A percentile compares a stretch with the other conserved stretches of the same genome.
These are phyloP conservation scores for Lordiphosa mommai DNA, from an alignment of 1,140 invertebrate genomes.

Conservation along the genomic window DNA sequence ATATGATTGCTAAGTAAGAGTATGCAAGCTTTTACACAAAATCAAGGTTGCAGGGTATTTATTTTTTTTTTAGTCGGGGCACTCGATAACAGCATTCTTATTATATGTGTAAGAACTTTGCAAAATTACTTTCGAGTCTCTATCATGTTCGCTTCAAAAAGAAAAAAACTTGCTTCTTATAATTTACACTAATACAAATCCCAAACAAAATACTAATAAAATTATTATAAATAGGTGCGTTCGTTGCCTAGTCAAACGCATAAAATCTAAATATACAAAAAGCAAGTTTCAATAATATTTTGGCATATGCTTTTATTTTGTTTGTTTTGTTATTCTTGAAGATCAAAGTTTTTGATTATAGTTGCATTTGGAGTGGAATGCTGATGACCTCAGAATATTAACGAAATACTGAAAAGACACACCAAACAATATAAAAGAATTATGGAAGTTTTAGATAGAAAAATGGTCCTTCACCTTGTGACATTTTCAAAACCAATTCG, in stretches of 20 bases:
- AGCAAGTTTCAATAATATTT: constrained; percentile 44
- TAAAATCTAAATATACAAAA: constrained; percentile 29
- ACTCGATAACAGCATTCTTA: too few relatives aligned
- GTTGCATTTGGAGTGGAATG: constrained; percentile 51
- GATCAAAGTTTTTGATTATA: constrained; percentile 15
- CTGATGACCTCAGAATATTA: constrained; percentile 55
- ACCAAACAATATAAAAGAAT: constrained; percentile 22
- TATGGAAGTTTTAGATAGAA: neutral
- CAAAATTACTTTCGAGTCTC: neutral
- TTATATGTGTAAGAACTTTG: too few relatives aligned
- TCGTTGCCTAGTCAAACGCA: constrained; percentile 50
- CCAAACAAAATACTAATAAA: neutral
- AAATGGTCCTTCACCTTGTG: constrained; percentile 39
- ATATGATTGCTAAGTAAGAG: too few relatives aligned
- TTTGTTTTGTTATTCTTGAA: constrained; percentile 11
- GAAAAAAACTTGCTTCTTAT: constrained; percentile 1
- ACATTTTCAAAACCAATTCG: constrained; percentile 27
- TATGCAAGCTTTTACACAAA: too few relatives aligned
- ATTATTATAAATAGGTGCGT: constrained; percentile 21
- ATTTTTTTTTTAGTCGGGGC: neutral
- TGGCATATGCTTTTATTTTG: constrained; percentile 13
- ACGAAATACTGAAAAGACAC: constrained; percentile 27
- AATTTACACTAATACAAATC: constrained; percentile 6
- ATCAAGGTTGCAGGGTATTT: too few relatives aligned
- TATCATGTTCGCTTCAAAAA: neutral